Percentiles rank a stretch among this genome's conserved stretches.
phyloP scores from a whole-genome alignment of 1,140 invertebrate species.

The Radopholus similis region DNA sequence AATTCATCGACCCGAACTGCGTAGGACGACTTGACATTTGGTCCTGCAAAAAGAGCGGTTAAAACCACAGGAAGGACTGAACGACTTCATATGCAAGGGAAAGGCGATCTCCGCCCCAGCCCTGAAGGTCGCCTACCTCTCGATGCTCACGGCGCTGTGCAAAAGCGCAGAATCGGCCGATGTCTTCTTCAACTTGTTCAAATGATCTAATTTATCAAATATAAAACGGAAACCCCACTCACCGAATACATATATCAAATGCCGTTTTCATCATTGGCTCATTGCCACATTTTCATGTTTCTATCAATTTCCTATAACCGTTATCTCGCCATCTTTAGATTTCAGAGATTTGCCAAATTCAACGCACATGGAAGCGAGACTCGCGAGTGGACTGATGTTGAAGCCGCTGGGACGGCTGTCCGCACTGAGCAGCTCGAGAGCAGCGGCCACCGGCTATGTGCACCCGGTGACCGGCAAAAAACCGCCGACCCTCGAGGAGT shows the following conservation, averaged over 20 bases:
- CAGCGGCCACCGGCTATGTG: neutral
- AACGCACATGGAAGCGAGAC: too few species aligned
- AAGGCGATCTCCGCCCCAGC: constrained; percentile 18
- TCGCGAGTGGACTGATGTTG: too few species aligned
- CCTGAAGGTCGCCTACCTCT: constrained; percentile 14
- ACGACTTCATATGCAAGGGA: constrained; percentile 12
- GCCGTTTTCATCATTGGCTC: too few species aligned
- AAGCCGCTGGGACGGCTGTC: too few species aligned
- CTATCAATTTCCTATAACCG: too few species aligned
- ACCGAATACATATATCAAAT: too few species aligned
- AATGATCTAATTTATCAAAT: too few species aligned
- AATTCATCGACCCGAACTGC: constrained; percentile 27
- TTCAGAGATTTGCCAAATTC: too few species aligned
- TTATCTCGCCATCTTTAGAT: too few species aligned
- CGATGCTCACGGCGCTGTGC: constrained; percentile 17
- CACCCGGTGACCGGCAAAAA: constrained; percentile 42
- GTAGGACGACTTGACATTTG: constrained; percentile 3
- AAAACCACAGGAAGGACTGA: constrained; percentile 10
- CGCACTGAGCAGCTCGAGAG: neutral
- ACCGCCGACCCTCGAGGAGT: constrained; percentile 48
- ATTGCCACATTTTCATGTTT: too few species aligned
- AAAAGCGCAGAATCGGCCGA: constrained; percentile 10
- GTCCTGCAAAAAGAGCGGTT: neutral
- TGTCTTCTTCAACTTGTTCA: constrained; percentile 23
- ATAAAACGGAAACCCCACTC: too few species aligned